Evolutionary conservation across 2,888 invertebrate genomes (phyloP).

Genomic region (Microdon myrmicae): DNA sequence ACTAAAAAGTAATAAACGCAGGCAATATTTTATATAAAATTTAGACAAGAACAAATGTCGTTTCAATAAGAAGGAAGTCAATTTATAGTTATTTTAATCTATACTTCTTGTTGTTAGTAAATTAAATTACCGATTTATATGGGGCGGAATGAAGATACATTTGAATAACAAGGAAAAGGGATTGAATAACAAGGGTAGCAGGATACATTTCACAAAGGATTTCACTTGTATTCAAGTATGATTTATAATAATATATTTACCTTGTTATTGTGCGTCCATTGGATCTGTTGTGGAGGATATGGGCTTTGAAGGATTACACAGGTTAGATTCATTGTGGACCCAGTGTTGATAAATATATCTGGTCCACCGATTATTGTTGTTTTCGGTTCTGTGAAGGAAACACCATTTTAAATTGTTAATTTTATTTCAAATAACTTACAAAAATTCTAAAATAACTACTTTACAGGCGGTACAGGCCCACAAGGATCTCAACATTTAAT

Average conservation of each 20-base stretch:
- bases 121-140: no score
- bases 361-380: slow-evolving; percentile 79
- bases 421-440: not conserved
- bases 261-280: slow-evolving; percentile 86
- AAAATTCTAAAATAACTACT: not conserved
- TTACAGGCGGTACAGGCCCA: not conserved
- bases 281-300: slow-evolving; percentile 83
- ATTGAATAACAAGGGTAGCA: not conserved
- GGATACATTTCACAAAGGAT: not conserved
- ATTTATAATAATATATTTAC: slow-evolving; percentile 69
- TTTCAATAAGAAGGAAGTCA: no score
- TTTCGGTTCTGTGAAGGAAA: slow-evolving; percentile 70
- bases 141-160: no score
- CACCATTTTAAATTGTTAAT: not conserved
- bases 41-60: no score
- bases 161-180: not conserved
- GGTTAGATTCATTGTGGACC: slow-evolving; percentile 80
- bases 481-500: not conserved
- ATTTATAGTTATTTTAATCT: no score
- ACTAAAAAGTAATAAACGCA: no score
- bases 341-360: slow-evolving; percentile 80
- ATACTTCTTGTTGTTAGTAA: no score
- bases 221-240: not conserved
- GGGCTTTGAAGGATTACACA: slow-evolving; percentile 84
- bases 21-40: no score